These are phyloP conservation scores for Colletes latitarsis DNA, from an alignment of 1,140 invertebrate genomes.

Conservation along the genomic window DNA sequence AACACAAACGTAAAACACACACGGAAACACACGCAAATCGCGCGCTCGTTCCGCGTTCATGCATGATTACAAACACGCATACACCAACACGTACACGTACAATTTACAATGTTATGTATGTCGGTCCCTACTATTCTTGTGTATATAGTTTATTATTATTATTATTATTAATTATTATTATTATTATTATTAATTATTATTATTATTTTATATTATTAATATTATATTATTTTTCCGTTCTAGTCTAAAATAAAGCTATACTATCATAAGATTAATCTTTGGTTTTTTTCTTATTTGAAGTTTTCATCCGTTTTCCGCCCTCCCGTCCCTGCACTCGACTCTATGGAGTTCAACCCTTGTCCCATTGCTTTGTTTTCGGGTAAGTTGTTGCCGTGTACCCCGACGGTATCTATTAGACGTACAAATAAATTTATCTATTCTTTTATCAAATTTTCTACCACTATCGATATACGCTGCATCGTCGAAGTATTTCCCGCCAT, in stretches of 20 bases:
- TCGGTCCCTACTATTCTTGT: conserved; percentile 72
- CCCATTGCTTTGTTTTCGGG: conserved; percentile 1
- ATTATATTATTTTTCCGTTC: conserved; percentile 76
- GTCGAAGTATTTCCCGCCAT: too few species aligned
- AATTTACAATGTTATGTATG: conserved; percentile 74
- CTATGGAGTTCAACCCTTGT: neutral
- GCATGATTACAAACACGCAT: conserved; percentile 33
- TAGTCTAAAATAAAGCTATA: conserved; percentile 80
- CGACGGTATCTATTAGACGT: neutral
- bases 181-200: conserved; percentile 69
- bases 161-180: conserved; percentile 68
- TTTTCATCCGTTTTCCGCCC: conserved; percentile 35
- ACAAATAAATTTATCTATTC: too few species aligned
- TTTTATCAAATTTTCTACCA: too few species aligned
- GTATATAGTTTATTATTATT: conserved; percentile 75
- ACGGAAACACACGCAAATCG: conserved; percentile 14
- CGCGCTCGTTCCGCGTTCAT: neutral
- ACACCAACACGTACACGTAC: conserved; percentile 49
- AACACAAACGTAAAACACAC: conserved; percentile 49
- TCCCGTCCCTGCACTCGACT: neutral
- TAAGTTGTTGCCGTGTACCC: neutral
- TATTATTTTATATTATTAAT: conserved; percentile 74
- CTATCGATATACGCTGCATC: too few species aligned
- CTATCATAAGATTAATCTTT: conserved; percentile 77
- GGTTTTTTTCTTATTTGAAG: conserved; percentile 73